These are phyloP conservation scores for Neogobius melanostomus DNA, from an alignment of 2,113 vertebrate genomes.

Conservation along the genomic window DNA sequence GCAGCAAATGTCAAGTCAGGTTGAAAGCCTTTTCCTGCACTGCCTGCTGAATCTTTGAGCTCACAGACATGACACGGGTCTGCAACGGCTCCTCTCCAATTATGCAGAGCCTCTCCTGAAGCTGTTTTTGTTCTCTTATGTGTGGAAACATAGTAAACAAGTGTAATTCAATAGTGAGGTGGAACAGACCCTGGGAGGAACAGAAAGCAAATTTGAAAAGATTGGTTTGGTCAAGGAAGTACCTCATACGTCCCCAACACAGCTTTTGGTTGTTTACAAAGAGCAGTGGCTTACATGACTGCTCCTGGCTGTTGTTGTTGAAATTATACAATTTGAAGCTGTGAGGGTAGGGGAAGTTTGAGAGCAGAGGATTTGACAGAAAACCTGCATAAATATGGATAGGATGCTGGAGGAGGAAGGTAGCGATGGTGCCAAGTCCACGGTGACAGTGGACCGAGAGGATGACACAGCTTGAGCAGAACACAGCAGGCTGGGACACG, in stretches of 20 bases:
- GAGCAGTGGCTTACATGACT: slow-evolving; percentile 3
- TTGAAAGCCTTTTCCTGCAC: slow-evolving; percentile 32
- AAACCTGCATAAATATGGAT: slow-evolving; percentile 8
- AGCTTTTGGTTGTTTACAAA: slow-evolving; percentile 26
- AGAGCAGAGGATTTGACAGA: not conserved
- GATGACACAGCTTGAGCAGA: slow-evolving; percentile 50
- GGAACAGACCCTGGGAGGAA: slow-evolving; percentile 43
- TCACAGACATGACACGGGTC: slow-evolving; percentile 50
- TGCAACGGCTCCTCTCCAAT: slow-evolving; percentile 51
- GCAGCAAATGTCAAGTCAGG: slow-evolving; percentile 42
- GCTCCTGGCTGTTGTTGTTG: slow-evolving; percentile 54
- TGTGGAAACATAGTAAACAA: slow-evolving; percentile 64
- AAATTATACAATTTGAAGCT: slow-evolving; percentile 28
- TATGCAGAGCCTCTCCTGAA: slow-evolving; percentile 48
- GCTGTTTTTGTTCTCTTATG: slow-evolving; percentile 60
- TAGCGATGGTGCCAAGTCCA: slow-evolving; percentile 12
- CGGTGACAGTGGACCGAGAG: slow-evolving; percentile 40
- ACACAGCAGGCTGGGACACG: slow-evolving; percentile 43
- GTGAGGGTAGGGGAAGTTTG: slow-evolving; percentile 3
- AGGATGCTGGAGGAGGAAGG: slow-evolving; percentile 1
- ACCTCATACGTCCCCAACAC: slow-evolving; percentile 22
- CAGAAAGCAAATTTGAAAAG: slow-evolving; percentile 42
- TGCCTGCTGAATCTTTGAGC: slow-evolving; percentile 45
- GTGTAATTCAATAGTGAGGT: slow-evolving; percentile 52
- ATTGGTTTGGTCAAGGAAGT: slow-evolving; percentile 37